Evolutionary conservation across 2,888 invertebrate species (phyloP).

Genomic region (Dryomyza anilis): DNA sequence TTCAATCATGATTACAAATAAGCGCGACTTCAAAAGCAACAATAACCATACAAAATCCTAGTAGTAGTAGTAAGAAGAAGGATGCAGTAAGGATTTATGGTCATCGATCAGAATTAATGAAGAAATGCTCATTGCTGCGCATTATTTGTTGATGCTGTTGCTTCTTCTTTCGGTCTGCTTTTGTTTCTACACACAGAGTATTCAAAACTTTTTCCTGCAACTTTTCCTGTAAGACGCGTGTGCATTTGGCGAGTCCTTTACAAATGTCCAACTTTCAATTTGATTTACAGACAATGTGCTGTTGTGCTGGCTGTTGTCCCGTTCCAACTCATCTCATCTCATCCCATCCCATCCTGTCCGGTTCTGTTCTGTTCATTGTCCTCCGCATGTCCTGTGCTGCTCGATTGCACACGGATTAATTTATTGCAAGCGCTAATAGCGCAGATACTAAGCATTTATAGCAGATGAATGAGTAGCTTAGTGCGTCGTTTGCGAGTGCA

Average conservation of each 20-base stretch:
- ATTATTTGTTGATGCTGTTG: constrained; percentile 8
- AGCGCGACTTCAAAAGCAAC: constrained; percentile 8
- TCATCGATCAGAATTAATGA: constrained; percentile 63
- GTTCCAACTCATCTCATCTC: too few species aligned
- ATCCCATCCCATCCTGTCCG: too few species aligned
- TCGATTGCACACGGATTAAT: constrained; percentile 30
- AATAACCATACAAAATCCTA: too few species aligned
- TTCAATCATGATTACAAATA: constrained; percentile 44
- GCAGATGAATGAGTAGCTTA: constrained; percentile 3
- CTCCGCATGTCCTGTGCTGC: constrained; percentile 19
- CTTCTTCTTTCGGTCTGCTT: neutral
- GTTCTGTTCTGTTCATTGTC: too few species aligned
- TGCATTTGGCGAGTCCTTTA: constrained; percentile 3
- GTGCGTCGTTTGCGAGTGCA: neutral
- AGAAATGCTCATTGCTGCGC: constrained; percentile 42
- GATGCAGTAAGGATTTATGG: constrained; percentile 54
- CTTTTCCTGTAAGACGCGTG: constrained; percentile 8
- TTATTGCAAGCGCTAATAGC: constrained; percentile 26
- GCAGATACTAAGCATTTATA: neutral
- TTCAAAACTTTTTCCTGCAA: constrained; percentile 13
- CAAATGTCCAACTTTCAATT: constrained; percentile 4
- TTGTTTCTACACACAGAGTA: neutral
- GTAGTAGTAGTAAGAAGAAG: neutral
- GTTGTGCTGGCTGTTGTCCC: neutral
- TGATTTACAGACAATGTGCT: constrained; percentile 9